Conservation (phyloP, 2,888 invertebrate species). For the Sinhomidia bicolor region DNA sequence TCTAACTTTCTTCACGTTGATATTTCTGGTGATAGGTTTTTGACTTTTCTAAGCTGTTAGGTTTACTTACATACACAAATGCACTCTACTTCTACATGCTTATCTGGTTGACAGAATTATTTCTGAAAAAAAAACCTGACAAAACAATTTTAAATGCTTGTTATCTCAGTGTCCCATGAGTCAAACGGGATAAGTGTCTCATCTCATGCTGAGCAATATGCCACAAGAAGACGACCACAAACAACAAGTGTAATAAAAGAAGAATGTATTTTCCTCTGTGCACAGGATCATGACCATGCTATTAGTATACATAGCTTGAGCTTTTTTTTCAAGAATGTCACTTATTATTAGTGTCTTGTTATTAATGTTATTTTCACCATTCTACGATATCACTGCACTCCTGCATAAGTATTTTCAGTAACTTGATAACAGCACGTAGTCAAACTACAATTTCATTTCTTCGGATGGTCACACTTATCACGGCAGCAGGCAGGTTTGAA, state of each 20-base stretch:
- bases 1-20: constrained; percentile 17
- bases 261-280: constrained; percentile 9
- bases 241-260: background rate
- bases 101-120: constrained; percentile 29
- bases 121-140: constrained; percentile 63
- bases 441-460: background rate
- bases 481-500: background rate
- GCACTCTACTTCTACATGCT: background rate
- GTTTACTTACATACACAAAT: background rate
- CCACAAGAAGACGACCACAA: constrained; percentile 13
- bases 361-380: background rate
- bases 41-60: background rate
- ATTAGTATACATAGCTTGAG: constrained; percentile 36
- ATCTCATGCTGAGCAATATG: constrained; percentile 53
- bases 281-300: background rate
- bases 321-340: background rate
- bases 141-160: constrained; percentile 56
- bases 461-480: background rate
- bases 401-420: no score
- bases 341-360: background rate
- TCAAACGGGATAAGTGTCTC: constrained; percentile 28
- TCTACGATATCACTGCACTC: no score
- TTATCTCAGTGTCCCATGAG: constrained; percentile 31
- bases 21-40: constrained; percentile 5
- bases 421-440: background rate